Base-by-base conservation (phyloP, 2,888 invertebrate genomes). In the Idaea straminata region DNA sequence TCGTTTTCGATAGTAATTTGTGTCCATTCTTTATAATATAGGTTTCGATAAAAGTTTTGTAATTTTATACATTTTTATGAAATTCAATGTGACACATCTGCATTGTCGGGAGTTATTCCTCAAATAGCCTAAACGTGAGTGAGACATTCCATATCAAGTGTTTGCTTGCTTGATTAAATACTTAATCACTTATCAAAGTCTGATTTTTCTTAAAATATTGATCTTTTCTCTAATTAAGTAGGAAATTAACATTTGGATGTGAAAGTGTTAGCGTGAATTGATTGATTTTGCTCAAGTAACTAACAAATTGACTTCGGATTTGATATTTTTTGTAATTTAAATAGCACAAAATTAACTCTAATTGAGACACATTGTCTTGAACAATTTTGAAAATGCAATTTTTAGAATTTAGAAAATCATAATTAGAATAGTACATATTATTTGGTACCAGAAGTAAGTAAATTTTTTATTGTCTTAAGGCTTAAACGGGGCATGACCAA, bases 111-210 rank as follows among this genome's bases (percentile, higher is more conserved):
- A 84, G 13, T 74, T 77, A 76, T 80, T 83, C 85, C 83, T 83
- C 84, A 85, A 77, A 85, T 85, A 88, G 87, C 86, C 84, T 89
- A 83, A 84, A 86, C 72, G 83, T 82, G 84, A 89, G 86, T 89
- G 92, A 92, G 92, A 92, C 92, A 92, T 92, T 92, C 92, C 92
- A 92, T 92, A 92, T 92, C 92, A 84, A 86, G 81, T 79, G 76
- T 76, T 78, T 77, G 74, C 75, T 76, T 73, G 73, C 74, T 10
- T 47, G 7, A 47, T 13, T 47, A 61, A 61, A 35, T 15, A 61
- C n/a, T 36, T 16, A 47, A 15, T 61, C 15, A 5, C 7, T 6
- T 61, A 15, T 61, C 25, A 47, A 61, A 61, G 47, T 61, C 61
- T 61, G 47, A 61, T 38, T 61, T 61, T 15, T 13, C 61, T 38